phyloP scores from a whole-genome alignment of 2,113 vertebrate genomes.

The Cebus imitator region DNA sequence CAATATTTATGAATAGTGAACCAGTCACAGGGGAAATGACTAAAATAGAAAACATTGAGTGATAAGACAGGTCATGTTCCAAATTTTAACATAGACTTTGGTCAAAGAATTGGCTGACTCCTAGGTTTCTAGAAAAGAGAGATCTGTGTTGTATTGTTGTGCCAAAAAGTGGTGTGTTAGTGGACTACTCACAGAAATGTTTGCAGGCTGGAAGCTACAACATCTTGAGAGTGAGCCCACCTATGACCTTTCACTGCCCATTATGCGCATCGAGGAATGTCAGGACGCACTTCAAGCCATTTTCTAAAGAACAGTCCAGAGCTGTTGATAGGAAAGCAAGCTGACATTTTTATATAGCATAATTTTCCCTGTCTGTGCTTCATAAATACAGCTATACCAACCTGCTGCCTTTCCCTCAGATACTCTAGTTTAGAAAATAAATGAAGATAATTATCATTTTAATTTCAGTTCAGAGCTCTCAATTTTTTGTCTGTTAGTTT shows the following conservation, averaged over 20 bases:
- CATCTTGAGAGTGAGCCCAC: not conserved
- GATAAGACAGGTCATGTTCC: not conserved
- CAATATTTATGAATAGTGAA: constrained; percentile 33
- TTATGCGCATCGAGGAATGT: not conserved
- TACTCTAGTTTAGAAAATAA: not conserved
- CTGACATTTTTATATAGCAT: not conserved
- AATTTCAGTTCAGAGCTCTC: not conserved
- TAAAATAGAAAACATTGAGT: not conserved
- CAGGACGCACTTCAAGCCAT: not conserved
- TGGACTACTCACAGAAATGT: not conserved
- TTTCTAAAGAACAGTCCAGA: not conserved
- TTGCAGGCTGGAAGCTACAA: not conserved
- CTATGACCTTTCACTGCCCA: not conserved
- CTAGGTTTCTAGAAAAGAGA: not conserved
- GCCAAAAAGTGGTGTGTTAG: not conserved
- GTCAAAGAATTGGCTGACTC: not conserved
- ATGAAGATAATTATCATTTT: not conserved
- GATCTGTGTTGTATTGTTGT: not conserved
- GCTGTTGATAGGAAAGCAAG: not conserved
- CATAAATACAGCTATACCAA: not conserved
- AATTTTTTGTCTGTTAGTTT: not conserved
- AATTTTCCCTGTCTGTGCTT: not conserved
- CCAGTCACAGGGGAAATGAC: not conserved
- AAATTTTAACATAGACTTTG: not conserved
- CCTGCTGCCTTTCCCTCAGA: not conserved